Evolutionary conservation across 2,113 vertebrate genomes (phyloP).

Genomic region (Xerus inauris): DNA sequence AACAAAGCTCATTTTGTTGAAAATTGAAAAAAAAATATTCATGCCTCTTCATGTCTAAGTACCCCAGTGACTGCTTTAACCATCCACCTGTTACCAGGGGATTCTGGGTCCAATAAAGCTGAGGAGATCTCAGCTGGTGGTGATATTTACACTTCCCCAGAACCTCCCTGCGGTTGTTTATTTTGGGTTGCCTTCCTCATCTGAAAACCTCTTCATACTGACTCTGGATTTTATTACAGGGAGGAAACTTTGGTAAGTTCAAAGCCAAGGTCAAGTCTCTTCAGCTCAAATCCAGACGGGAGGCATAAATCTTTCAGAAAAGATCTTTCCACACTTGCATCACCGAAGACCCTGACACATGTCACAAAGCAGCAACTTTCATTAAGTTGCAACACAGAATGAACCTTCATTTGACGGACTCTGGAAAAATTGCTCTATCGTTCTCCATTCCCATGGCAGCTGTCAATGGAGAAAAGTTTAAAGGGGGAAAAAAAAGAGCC

Average conservation of each 20-base stretch:
- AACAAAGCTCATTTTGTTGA: not conserved
- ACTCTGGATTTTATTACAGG: slow-evolving; percentile 64
- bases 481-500: not conserved
- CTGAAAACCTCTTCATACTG: not conserved
- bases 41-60: not conserved
- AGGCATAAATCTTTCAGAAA: slow-evolving; percentile 66
- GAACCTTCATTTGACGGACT: slow-evolving; percentile 35
- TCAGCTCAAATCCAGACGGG: slow-evolving; percentile 26
- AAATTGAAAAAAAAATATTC: not conserved
- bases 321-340: slow-evolving; percentile 32
- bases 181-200: not conserved
- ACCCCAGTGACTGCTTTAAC: not conserved
- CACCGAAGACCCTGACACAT: slow-evolving; percentile 10
- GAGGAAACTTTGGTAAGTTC: slow-evolving; percentile 52
- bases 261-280: slow-evolving; percentile 59
- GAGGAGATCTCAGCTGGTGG: fast-evolving
- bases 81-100: not conserved
- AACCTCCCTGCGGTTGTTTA: not conserved
- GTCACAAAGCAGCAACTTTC: slow-evolving; percentile 53
- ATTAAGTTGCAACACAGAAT: slow-evolving; percentile 53
- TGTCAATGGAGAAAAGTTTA: slow-evolving; percentile 50
- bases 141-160: not conserved
- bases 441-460: slow-evolving; percentile 43
- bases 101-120: not conserved
- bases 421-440: slow-evolving; percentile 60